These are phyloP conservation scores for Equus przewalskii DNA, from an alignment of 2,113 vertebrate genomes.

Conservation along the genomic window DNA sequence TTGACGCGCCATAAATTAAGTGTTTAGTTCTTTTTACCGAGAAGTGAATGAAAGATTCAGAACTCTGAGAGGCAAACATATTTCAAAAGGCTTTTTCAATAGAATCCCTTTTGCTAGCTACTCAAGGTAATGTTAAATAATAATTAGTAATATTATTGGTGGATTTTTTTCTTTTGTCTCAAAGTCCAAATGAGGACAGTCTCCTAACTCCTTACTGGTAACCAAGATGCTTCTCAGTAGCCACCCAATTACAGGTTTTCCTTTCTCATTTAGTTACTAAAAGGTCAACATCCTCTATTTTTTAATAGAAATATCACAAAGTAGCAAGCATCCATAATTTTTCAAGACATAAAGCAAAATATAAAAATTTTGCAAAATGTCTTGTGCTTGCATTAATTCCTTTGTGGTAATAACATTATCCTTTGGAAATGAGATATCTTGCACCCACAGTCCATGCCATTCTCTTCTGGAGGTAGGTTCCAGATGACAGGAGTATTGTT, in stretches of 20 bases:
- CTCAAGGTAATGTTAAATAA: conserved; percentile 26
- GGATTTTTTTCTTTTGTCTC: not conserved
- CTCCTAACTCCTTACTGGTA: not conserved
- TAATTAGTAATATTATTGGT: conserved; percentile 1
- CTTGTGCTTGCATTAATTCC: not conserved
- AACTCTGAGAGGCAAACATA: not conserved
- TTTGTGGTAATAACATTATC: not conserved
- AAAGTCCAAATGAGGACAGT: not conserved
- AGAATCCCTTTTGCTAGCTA: not conserved
- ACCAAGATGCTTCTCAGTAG: not conserved
- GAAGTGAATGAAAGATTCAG: conserved; percentile 37
- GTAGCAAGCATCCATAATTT: not conserved
- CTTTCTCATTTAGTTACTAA: not conserved
- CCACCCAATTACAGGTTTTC: not conserved
- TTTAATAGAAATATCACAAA: not conserved
- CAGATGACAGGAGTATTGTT: not conserved
- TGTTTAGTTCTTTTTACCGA: not conserved
- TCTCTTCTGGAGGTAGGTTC: not conserved
- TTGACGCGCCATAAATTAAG: not conserved
- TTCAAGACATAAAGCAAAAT: not conserved
- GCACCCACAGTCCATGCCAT: not conserved
- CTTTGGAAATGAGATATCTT: not conserved
- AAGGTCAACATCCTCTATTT: conserved; percentile 24
- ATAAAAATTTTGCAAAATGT: not conserved
- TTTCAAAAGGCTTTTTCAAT: not conserved